Evolutionary conservation across 30 jellyfish, hydroid and myxozoan species (phyloP).

Genomic region (Pelagia noctiluca): DNA sequence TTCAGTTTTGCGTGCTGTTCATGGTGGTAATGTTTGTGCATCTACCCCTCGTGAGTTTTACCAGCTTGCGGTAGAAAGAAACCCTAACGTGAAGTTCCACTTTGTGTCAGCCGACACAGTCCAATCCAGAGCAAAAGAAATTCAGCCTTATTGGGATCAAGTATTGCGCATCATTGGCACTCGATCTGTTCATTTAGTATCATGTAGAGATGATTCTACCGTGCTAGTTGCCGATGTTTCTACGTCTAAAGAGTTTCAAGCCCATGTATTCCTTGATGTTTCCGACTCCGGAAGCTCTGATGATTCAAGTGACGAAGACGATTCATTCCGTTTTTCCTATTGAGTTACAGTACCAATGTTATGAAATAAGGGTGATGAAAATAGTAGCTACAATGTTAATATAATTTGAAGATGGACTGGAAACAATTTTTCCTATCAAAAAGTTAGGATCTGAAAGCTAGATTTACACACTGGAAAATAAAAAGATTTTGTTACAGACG

Average conservation of each 20-base stretch:
- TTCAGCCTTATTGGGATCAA: conserved; percentile 40
- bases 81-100: not conserved
- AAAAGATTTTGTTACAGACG: conserved; percentile 3
- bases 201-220: conserved; percentile 33
- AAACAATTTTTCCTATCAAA: not conserved
- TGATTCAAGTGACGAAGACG: not conserved
- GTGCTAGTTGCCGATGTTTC: conserved; percentile 35
- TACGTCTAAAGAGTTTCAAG: conserved; percentile 20
- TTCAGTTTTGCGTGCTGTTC: conserved; percentile 46
- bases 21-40: conserved; percentile 24
- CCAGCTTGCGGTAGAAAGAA: not conserved
- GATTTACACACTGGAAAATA: conserved; percentile 11
- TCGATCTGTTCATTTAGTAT: conserved; percentile 26
- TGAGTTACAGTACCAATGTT: conserved; percentile 10
- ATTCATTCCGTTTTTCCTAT: not conserved
- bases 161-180: conserved; percentile 24
- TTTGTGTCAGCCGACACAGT: conserved; percentile 36
- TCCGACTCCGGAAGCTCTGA: conserved; percentile 30
- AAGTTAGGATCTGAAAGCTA: conserved; percentile 20
- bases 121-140: conserved; percentile 31
- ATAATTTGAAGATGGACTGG: not conserved
- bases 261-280: conserved; percentile 25
- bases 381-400: not conserved
- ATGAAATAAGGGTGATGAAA: conserved; percentile 12
- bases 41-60: not conserved